Conservation (phyloP, 2,888 invertebrate species). For the Plutella xylostella region DNA sequence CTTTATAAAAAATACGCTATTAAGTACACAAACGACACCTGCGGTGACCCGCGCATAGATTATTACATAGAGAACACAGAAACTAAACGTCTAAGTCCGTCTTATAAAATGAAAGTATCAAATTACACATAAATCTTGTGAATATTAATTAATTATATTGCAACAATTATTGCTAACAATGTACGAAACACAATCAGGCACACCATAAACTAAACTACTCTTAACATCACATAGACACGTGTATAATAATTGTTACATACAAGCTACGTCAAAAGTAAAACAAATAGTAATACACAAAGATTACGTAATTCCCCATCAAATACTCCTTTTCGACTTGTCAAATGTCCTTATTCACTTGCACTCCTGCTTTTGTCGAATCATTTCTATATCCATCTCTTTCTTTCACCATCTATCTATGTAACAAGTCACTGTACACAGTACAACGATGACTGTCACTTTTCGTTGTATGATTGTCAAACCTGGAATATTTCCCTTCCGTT, state of each 20-base stretch:
- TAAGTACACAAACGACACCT: conserved; percentile 27
- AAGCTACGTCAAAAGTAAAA: background rate
- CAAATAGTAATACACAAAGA: background rate
- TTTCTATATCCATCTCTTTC: background rate
- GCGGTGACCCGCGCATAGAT: conserved; percentile 25
- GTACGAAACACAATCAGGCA: conserved; percentile 41
- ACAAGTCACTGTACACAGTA: background rate
- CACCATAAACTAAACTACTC: conserved; percentile 33
- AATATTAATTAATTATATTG: conserved; percentile 33
- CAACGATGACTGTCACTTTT: conserved; percentile 3
- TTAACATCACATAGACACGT: conserved; percentile 25
- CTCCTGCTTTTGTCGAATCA: background rate
- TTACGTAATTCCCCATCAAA: no score
- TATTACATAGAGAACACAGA: conserved; percentile 28
- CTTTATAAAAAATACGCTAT: background rate
- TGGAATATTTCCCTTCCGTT: background rate
- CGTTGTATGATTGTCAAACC: conserved; percentile 7
- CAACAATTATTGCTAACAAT: conserved; percentile 50
- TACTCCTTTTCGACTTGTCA: background rate
- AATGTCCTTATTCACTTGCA: background rate
- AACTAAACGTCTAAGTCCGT: conserved; percentile 30
- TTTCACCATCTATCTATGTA: background rate
- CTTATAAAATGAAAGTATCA: conserved; percentile 26
- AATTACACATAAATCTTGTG: conserved; percentile 1
- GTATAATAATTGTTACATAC: conserved; percentile 18